phyloP scores from a whole-genome alignment of 2,797 vertebrate genomes.

The Danionella dracula region DNA sequence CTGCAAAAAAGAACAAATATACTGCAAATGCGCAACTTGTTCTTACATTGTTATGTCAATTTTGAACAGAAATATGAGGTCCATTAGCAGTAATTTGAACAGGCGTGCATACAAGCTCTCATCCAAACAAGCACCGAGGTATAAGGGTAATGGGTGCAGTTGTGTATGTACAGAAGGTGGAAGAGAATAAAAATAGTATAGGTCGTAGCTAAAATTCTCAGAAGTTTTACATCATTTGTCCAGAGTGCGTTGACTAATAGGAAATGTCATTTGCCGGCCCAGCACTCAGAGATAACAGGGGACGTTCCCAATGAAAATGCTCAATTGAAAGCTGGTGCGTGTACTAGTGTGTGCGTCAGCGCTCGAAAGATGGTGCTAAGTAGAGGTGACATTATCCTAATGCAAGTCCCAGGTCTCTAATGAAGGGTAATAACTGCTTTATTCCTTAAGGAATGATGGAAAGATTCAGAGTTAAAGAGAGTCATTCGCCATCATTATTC shows the following conservation, averaged over 20 bases:
- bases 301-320: neutral
- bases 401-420: conserved; percentile 24
- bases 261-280: neutral
- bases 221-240: conserved; percentile 7
- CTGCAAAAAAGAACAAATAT: conserved; percentile 21
- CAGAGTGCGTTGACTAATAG: neutral
- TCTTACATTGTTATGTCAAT: neutral
- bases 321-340: conserved; percentile 9
- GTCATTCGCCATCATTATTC: conserved; percentile 20
- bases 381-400: conserved; percentile 32
- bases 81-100: conserved; percentile 1
- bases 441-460: conserved; percentile 22
- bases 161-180: neutral
- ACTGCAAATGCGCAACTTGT: neutral
- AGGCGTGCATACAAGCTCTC: neutral
- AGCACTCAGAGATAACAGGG: neutral
- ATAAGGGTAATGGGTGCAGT: neutral
- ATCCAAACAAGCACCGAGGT: neutral
- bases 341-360: conserved; percentile 19
- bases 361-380: neutral
- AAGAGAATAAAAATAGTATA: neutral
- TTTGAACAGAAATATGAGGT: neutral
- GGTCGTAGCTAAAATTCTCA: neutral
- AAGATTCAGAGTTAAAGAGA: conserved; percentile 21
- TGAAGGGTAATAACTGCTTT: conserved; percentile 28